These are phyloP conservation scores for Erinaceus europaeus DNA, from an alignment of 2,113 vertebrate genomes.

Conservation along the genomic window DNA sequence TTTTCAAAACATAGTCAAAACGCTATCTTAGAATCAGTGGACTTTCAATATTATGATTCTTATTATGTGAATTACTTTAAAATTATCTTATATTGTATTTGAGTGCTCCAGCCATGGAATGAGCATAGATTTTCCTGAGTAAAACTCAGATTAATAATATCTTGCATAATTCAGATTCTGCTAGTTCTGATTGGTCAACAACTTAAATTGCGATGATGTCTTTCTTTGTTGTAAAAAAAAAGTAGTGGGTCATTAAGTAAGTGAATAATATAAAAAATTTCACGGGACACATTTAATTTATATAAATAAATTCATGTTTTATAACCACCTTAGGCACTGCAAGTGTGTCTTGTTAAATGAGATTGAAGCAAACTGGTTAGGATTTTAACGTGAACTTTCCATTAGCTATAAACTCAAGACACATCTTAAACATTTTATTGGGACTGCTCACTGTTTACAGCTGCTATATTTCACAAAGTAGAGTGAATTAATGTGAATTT, in stretches of 20 bases:
- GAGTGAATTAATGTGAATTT: not conserved
- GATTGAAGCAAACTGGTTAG: not conserved
- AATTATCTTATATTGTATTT: not conserved
- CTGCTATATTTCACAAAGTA: not conserved
- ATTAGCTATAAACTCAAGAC: not conserved
- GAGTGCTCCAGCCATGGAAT: not conserved
- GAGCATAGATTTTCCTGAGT: not conserved
- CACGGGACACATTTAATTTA: not conserved
- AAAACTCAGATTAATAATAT: not conserved
- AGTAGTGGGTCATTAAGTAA: not conserved
- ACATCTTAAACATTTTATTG: not conserved
- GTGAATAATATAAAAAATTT: not conserved
- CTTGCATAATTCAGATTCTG: not conserved
- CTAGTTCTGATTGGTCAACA: not conserved
- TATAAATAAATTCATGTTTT: not conserved
- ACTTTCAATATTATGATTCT: not conserved
- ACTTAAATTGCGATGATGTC: not conserved
- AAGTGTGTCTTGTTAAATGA: not conserved
- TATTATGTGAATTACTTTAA: not conserved
- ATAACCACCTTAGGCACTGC: not conserved
- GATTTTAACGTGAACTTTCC: conserved; percentile 6
- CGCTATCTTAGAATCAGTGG: not conserved
- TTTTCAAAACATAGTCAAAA: no score
- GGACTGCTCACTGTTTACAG: not conserved
- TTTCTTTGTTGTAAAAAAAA: not conserved